phyloP scores from a whole-genome alignment of 1,140 invertebrate species.

The Lasioglossum baleicum region DNA sequence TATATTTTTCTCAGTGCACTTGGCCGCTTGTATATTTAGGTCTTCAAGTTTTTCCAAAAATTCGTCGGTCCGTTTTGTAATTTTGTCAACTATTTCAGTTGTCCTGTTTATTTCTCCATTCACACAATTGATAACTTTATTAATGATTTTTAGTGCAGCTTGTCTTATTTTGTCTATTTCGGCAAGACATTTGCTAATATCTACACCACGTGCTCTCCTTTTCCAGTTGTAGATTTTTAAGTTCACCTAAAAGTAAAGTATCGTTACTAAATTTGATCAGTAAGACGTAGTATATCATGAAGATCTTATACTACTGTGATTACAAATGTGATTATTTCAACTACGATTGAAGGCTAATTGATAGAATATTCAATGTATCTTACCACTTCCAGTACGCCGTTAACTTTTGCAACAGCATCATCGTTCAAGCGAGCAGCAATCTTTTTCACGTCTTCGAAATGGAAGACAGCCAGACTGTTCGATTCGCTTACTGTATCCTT shows the following conservation, averaged over 20 bases:
- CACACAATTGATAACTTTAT: neutral
- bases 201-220: neutral
- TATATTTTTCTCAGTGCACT: neutral
- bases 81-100: neutral
- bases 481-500: fast-evolving
- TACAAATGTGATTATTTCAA: neutral
- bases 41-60: neutral
- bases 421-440: neutral
- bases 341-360: neutral
- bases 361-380: neutral
- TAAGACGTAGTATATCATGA: neutral
- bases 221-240: neutral
- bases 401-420: neutral
- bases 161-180: neutral
- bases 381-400: neutral
- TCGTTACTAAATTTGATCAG: no score
- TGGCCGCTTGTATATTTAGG: neutral
- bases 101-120: neutral
- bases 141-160: neutral
- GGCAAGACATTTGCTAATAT: neutral
- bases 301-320: neutral
- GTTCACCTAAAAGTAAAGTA: neutral
- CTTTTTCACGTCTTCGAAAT: neutral
- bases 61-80: neutral
- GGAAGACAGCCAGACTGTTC: neutral